Evolutionary conservation across 2,113 vertebrate genomes (phyloP), one percentile per base, ranked within the genome.

Genomic region (Lampris incognitus): DNA sequence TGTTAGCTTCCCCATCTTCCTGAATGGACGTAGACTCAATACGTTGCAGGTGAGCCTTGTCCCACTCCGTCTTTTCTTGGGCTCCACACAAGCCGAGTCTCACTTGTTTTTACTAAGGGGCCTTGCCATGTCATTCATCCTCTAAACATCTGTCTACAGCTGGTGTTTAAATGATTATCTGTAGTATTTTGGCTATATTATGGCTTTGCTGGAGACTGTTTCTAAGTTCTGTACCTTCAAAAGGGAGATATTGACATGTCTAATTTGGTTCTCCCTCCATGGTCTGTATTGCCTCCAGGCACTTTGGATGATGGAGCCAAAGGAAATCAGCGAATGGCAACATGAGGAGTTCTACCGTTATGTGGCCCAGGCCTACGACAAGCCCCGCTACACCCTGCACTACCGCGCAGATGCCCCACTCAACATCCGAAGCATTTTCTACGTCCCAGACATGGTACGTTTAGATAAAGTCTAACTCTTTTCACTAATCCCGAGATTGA

Each of bases 301-400:
- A 0, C 83, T 99, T 85, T 99, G 98, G 98, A 96, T 94, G 95
- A 94, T 97, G 95, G 97, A 99, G 13, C 95, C 97, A 1, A 99
- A 97, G 84, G 96, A 96, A 3, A 95, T 99, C 0, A 69, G 95
- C 0, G 96, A 98, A 62, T 95, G 93, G 94, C 97, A 99, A 93
- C 97, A 99, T 0, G 96, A 97, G 80, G 97, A 99, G 76, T 99
- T 99, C 82, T 99, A 99, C 91, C 96, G 96, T 39, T 99, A 95
- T 44, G 38, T 98, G 0, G 94, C 97, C 0, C 96, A 98, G 90
- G 91, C 96, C 0, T 95, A 96, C 0, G 98, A 99, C 80, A 96
- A 94, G 81, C 98, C 98, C 0, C 97, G 98, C 84, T 99, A 99
- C 71, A 70, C 91, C 2, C 95, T 99, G 79, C 97, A 98, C 88